Evolutionary conservation across 2,113 vertebrate genomes (phyloP).

Genomic region (Scomber colias): DNA sequence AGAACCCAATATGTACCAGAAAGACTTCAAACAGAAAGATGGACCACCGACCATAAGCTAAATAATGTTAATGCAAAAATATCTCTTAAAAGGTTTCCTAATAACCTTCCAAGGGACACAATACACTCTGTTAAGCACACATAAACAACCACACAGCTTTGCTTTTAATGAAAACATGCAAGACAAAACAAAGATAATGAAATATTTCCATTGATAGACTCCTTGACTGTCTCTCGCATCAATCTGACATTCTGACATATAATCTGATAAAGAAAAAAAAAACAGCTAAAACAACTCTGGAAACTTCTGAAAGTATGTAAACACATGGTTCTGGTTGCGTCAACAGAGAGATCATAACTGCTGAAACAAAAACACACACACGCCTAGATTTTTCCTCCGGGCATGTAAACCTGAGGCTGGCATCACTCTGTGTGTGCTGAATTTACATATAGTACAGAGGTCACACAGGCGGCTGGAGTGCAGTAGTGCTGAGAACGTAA

Average conservation of each 20-base stretch:
- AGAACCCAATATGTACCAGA: too few relatives aligned
- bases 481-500: background rate
- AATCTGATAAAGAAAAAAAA: background rate
- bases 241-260: background rate
- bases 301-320: background rate
- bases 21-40: too few relatives aligned
- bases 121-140: background rate
- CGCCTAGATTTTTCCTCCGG: background rate
- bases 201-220: background rate
- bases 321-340: background rate
- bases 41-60: too few relatives aligned
- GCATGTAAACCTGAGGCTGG: background rate
- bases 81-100: background rate
- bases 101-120: background rate
- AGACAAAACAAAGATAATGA: too few relatives aligned
- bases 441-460: conserved; percentile 36
- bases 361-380: background rate
- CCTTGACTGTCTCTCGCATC: background rate
- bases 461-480: background rate
- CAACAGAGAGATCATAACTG: background rate
- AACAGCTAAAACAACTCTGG: background rate
- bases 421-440: background rate
- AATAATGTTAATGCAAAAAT: background rate
- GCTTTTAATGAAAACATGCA: background rate
- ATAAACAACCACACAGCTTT: background rate